Conservation (phyloP, 2,113 vertebrate species). For the Gadus chalcogrammus region DNA sequence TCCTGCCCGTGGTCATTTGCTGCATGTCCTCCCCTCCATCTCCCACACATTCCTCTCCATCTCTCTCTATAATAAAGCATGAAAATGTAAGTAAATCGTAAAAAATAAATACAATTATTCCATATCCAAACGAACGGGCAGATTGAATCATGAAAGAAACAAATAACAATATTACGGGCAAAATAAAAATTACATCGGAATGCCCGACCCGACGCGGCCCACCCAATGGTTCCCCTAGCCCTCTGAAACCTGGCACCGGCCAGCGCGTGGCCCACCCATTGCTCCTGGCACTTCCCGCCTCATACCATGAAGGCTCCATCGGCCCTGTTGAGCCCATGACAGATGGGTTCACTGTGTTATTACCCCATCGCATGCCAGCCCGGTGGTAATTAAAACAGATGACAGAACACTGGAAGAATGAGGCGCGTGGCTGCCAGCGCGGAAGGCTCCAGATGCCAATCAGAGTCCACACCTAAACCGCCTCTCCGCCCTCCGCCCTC, state of each 20-base stretch:
- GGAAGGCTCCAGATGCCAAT: slow-evolving; percentile 49
- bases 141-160: too few relatives aligned
- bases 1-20: too few relatives aligned
- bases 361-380: slow-evolving; percentile 47
- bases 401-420: slow-evolving; percentile 49
- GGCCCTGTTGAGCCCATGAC: slow-evolving; percentile 36
- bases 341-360: slow-evolving; percentile 54
- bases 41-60: too few relatives aligned
- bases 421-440: slow-evolving; percentile 38
- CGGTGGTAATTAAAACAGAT: slow-evolving; percentile 59
- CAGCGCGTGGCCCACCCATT: slow-evolving; percentile 14
- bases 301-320: slow-evolving; percentile 13
- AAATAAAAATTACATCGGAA: too few relatives aligned
- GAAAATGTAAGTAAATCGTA: too few relatives aligned
- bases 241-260: background rate
- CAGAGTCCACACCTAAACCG: slow-evolving; percentile 4
- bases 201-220: background rate
- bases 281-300: slow-evolving; percentile 16
- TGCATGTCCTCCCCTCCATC: too few relatives aligned
- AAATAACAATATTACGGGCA: too few relatives aligned
- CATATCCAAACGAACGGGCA: too few relatives aligned
- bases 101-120: too few relatives aligned
- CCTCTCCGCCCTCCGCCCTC: slow-evolving; percentile 8
- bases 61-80: too few relatives aligned
- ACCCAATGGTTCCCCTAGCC: background rate